phyloP scores from a whole-genome alignment of 2,113 vertebrate species.

The Tachysurus vachellii region DNA sequence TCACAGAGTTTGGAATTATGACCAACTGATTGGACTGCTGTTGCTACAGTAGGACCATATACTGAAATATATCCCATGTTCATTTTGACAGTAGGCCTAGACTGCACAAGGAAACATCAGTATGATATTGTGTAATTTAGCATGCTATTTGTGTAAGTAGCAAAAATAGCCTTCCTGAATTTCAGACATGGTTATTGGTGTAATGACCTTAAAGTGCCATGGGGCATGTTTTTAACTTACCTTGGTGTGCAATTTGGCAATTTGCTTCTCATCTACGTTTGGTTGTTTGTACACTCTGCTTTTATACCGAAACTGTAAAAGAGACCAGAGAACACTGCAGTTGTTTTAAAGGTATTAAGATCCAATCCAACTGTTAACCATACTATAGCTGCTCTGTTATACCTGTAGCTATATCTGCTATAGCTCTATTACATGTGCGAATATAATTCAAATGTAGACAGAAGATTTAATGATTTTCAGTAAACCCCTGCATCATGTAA shows the following conservation, averaged over 20 bases:
- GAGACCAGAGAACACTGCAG: constrained; percentile 5
- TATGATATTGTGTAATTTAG: not conserved
- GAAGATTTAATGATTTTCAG: not conserved
- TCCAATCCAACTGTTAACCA: not conserved
- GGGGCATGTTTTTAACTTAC: constrained; percentile 56
- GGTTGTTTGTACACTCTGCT: constrained; percentile 76
- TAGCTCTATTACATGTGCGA: not conserved
- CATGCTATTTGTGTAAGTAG: not conserved
- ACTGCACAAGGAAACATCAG: not conserved
- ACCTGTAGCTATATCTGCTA: not conserved
- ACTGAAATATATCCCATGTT: not conserved
- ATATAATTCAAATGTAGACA: not conserved
- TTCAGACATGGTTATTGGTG: not conserved
- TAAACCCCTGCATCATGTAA: not conserved
- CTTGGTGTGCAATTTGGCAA: constrained; percentile 80
- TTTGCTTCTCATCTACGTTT: constrained; percentile 77
- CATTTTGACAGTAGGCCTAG: not conserved
- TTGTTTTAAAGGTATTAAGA: not conserved
- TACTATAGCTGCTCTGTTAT: not conserved
- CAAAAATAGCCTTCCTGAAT: not conserved
- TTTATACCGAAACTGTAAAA: constrained; percentile 79
- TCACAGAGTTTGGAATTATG: not conserved
- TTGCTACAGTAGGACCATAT: not conserved
- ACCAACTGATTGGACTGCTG: not conserved
- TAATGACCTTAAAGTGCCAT: not conserved